These are phyloP conservation scores for Neoarius graeffei DNA, from an alignment of 2,113 vertebrate species.

Conservation along the genomic window DNA sequence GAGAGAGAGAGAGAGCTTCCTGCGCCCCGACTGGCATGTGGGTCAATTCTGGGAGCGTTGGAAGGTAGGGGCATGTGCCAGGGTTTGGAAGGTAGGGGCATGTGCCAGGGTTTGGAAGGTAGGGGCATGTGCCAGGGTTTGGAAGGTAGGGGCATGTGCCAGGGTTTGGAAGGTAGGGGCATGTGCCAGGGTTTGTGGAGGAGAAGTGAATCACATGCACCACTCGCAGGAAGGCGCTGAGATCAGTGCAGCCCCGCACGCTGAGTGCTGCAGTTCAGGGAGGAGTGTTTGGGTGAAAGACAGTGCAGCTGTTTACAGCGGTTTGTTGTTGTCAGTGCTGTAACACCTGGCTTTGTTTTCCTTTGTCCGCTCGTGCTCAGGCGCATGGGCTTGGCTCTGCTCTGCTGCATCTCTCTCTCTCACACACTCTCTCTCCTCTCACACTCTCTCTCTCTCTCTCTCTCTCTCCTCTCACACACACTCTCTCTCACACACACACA, in stretches of 20 bases:
- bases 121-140: too few species aligned
- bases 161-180: slow-evolving; percentile 36
- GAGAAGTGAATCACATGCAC: slow-evolving; percentile 61
- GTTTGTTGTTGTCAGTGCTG: not conserved
- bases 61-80: slow-evolving; percentile 69
- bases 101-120: too few species aligned
- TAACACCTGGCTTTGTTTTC: not conserved
- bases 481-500: not conserved
- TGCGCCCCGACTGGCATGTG: slow-evolving; percentile 74
- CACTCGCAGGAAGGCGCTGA: not conserved
- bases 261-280: not conserved
- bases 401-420: slow-evolving; percentile 54
- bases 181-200: slow-evolving; percentile 46
- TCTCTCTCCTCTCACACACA: not conserved
- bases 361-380: slow-evolving; percentile 8
- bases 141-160: not conserved
- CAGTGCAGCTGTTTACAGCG: not conserved
- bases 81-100: too few species aligned
- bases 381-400: slow-evolving; percentile 68
- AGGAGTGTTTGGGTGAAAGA: not conserved
- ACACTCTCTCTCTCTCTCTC: not conserved
- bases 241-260: not conserved
- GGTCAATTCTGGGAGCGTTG: slow-evolving; percentile 77
- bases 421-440: too few species aligned
- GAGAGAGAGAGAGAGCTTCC: not conserved